Base-by-base conservation (phyloP, 1,140 invertebrate species). In the Lucilia cuprina region DNA sequence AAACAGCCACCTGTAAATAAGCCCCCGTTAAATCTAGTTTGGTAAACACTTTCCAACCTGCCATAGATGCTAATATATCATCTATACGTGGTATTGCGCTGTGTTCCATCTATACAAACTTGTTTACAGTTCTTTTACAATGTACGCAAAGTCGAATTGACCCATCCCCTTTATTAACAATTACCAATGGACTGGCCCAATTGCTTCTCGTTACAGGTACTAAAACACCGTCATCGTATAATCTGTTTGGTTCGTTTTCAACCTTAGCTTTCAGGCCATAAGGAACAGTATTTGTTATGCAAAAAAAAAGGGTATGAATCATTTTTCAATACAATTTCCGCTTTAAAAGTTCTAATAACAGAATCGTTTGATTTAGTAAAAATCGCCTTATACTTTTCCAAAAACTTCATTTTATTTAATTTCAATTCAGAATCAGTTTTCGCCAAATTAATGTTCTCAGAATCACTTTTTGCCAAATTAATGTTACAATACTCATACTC, bases 111-210 rank as follows among this genome's bases (percentile, higher is more conserved):
- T 87, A 74, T 65, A 91, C 83, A 83, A 85, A 84, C 55, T 83
- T 84, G 84, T 92, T 92, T 70, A 92, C 83, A 2, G 91, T 91
- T 70, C 85, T 86, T 84, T 91, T 90, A 86, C 90, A 93, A 87
- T 93, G 92, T 1, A 89, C 88, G 87, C 92, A 92, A 50, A 93
- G 86, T 35, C 92, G 84, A 50, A 88, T 86, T 82, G 84, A 84
- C 7, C 88, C 89, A 85, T 92, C 87, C 74, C 88, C 87, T 86
- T 93, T 93, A 82, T 89, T 87, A 5, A 93, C 92, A 2, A 91
- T 85, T 0, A 93, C 91, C 10, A 92, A 82, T 83, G 90, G 87
- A 85, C 87, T n/a, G n/a, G n/a, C n/a, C n/a, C n/a, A 17, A n/a
- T n/a, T n/a, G 50, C 84, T 84, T 84, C 86, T 86, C 75, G 87